Conservation (phyloP, 2,888 invertebrate species). For the Poecilus cupreus region DNA sequence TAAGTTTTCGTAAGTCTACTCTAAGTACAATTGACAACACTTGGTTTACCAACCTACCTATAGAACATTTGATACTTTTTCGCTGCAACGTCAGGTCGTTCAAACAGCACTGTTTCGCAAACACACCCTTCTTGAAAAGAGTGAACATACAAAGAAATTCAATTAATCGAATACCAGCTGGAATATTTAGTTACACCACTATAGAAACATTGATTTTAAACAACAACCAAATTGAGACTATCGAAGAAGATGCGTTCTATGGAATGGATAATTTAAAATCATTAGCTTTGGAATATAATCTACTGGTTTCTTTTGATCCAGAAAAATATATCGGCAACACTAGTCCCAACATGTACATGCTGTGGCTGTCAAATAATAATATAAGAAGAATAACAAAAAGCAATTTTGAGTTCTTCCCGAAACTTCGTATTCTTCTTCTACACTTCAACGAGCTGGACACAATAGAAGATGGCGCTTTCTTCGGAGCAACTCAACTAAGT, state of each 20-base stretch:
- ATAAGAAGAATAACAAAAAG: neutral
- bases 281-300: constrained; percentile 20
- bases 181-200: neutral
- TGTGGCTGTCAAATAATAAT: constrained; percentile 14
- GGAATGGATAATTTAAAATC: constrained; percentile 5
- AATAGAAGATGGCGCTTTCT: constrained; percentile 7
- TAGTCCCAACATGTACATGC: neutral
- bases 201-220: constrained; percentile 14
- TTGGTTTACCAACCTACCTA: neutral
- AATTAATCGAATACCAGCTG: neutral
- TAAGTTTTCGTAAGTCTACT: neutral
- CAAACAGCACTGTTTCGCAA: neutral
- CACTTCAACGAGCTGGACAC: neutral
- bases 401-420: neutral
- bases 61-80: neutral
- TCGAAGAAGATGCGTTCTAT: constrained; percentile 9
- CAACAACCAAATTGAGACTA: neutral
- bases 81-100: neutral
- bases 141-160: neutral
- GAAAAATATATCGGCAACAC: neutral
- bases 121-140: neutral
- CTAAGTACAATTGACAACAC: neutral
- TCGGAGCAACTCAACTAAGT: neutral
- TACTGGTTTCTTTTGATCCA: neutral
- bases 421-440: neutral